A percentile compares a stretch with the other conserved stretches of the same genome.
These are phyloP conservation scores for Aphelenchoides bicaudatus DNA, from an alignment of 2,888 invertebrate species.

Conservation along the genomic window DNA sequence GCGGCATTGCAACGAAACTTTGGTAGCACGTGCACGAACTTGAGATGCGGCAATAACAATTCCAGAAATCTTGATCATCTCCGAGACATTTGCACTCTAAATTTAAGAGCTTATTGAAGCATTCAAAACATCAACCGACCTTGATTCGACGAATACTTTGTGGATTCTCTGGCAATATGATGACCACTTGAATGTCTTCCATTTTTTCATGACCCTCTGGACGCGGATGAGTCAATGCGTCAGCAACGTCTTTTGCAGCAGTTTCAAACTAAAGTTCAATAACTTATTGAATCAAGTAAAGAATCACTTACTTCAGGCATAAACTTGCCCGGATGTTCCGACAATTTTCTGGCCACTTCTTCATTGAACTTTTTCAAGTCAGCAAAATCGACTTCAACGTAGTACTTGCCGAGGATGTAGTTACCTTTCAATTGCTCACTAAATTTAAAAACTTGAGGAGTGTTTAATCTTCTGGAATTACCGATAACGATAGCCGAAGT, in stretches of 20 bases:
- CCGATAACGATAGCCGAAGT: slow-evolving; percentile 94
- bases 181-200: slow-evolving; percentile 76
- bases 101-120: too few species aligned
- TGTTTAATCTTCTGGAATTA: slow-evolving; percentile 60
- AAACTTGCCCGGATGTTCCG: slow-evolving; percentile 86
- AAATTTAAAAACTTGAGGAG: slow-evolving; percentile 28
- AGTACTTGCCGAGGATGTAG: slow-evolving; percentile 83
- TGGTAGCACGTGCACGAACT: slow-evolving; percentile 89
- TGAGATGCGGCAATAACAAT: slow-evolving; percentile 89
- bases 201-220: slow-evolving; percentile 83
- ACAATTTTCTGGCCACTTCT: slow-evolving; percentile 80
- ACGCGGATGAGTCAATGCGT: slow-evolving; percentile 88
- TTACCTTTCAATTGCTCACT: slow-evolving; percentile 89
- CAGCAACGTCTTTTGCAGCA: slow-evolving; percentile 90
- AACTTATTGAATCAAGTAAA: slow-evolving; percentile 7
- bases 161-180: slow-evolving; percentile 50
- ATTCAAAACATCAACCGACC: too few species aligned
- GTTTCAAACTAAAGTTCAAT: slow-evolving; percentile 74
- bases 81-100: slow-evolving; percentile 86
- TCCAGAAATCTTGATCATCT: slow-evolving; percentile 87
- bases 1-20: slow-evolving; percentile 89
- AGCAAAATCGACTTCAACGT: slow-evolving; percentile 85
- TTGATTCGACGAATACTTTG: slow-evolving; percentile 47
- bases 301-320: slow-evolving; percentile 69
- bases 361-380: slow-evolving; percentile 85